Evolutionary conservation across 30 jellyfish, hydroid and myxozoan genomes (phyloP).

Genomic region (Aurelia sp.): DNA sequence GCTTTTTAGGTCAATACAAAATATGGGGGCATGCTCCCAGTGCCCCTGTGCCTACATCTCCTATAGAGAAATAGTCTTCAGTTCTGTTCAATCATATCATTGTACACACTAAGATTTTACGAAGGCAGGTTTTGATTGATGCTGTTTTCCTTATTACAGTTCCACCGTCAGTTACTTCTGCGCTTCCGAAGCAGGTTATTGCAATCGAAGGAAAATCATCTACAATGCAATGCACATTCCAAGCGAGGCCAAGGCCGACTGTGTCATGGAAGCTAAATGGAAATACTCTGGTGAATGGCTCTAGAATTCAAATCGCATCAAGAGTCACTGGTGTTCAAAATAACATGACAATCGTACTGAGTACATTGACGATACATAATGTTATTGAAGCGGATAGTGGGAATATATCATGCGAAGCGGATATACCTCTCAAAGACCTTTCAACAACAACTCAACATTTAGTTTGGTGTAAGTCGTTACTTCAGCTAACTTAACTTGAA

Average conservation of each 20-base stretch:
- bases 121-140: too few species aligned
- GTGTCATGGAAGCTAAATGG: constrained; percentile 61
- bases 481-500: neutral
- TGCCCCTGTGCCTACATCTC: too few species aligned
- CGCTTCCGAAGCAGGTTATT: constrained; percentile 49
- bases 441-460: constrained; percentile 15
- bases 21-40: too few species aligned
- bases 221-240: constrained; percentile 50
- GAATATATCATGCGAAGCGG: constrained; percentile 44
- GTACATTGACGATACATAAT: constrained; percentile 43
- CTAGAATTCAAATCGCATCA: constrained; percentile 6
- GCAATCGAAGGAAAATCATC: constrained; percentile 44
- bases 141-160: constrained; percentile 21
- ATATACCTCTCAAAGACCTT: constrained; percentile 30
- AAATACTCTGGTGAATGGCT: constrained; percentile 15
- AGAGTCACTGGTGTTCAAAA: constrained; percentile 9
- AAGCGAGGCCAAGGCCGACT: constrained; percentile 59
- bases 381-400: constrained; percentile 51
- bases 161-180: constrained; percentile 40
- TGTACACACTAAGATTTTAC: too few species aligned
- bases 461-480: constrained; percentile 58
- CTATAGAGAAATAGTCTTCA: too few species aligned
- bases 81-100: too few species aligned
- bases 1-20: too few species aligned
- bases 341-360: constrained; percentile 28